Evolutionary conservation across 2,797 vertebrate genomes (phyloP).

Genomic region (Gambelia wislizenii): DNA sequence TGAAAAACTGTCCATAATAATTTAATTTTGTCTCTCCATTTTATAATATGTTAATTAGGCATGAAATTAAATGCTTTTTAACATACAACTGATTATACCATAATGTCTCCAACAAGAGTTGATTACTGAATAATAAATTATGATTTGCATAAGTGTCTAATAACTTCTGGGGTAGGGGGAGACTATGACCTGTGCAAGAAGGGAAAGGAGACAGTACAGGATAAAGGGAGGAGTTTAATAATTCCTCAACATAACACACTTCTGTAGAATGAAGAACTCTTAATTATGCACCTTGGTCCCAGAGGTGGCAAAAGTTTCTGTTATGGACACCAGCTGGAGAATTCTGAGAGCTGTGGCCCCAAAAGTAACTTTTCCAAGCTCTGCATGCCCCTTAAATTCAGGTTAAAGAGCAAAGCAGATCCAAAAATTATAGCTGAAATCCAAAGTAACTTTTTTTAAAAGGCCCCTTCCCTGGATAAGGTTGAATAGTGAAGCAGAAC

Average conservation of each 20-base stretch:
- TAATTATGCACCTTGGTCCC: neutral
- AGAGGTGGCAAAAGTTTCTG: neutral
- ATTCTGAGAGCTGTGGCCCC: no score
- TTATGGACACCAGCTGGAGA: no score
- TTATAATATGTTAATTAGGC: slow-evolving; percentile 77
- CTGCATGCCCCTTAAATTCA: neutral
- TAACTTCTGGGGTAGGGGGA: slow-evolving; percentile 41
- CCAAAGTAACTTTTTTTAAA: no score
- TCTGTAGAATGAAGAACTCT: neutral
- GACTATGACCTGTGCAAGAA: slow-evolving; percentile 25
- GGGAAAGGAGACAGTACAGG: neutral
- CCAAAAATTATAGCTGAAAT: neutral
- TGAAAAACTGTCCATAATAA: slow-evolving; percentile 79
- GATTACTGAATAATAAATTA: slow-evolving; percentile 75
- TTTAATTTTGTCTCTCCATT: slow-evolving; percentile 74
- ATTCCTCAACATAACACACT: neutral
- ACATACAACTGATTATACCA: slow-evolving; percentile 76
- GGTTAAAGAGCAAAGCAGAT: neutral
- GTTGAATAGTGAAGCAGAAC: neutral
- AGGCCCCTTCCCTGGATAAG: neutral
- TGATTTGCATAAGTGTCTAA: slow-evolving; percentile 72
- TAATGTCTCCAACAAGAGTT: slow-evolving; percentile 73
- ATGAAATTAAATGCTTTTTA: slow-evolving; percentile 76
- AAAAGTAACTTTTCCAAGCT: neutral
- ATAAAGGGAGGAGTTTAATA: neutral